Base-by-base conservation (phyloP, 2,113 vertebrate species). In the Ovibos moschatus region DNA sequence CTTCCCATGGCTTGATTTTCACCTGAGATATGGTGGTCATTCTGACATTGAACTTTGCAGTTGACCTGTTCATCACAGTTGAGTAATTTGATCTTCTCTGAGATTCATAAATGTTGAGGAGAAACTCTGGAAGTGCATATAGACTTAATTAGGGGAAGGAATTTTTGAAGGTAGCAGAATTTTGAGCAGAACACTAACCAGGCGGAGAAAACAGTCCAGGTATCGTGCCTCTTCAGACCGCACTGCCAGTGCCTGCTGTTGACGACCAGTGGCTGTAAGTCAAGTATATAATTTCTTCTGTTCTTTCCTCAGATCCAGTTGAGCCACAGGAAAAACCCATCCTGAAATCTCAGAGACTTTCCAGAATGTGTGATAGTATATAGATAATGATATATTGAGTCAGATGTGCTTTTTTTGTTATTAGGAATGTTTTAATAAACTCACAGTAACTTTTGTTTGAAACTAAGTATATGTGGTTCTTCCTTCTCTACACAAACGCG, bases 361-460 rank as follows among this genome's bases (percentile, higher is more conserved):
- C 21, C 62, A 40, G 83, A 91, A 82, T 95, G 21, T 76, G 50
- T 89, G 64, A 40, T 81, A 33, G 78, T 96, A 12, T 19, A 36
- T 81, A 74, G 58, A 83, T 81, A 62, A 90, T 82, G 79, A 92
- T 82, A 89, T 74, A 64, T 89, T 62, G 62, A 84, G 47, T 47
- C 89, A 89, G 12, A 40, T 93, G 9, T 97, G 28, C 81, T 91
- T 92, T 89, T 90, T 93, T 96, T 40, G 53, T 94, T 91, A 96
- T 50, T 14, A 94, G n/a, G 43, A 93, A 7, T 96, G 57, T 97
- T 67, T 93, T 95, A 97, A 98, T 98, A 98, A 98, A 97, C n/a
- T 64, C 10, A 43, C 74, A 58, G 8, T n/a, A 91, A 76, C 89
- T 97, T 95, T 87, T 64, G 43, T 95, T 91, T 93, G 57, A 87